Conservation (phyloP, 2,113 vertebrate species). For the Pteruthius melanotis region DNA sequence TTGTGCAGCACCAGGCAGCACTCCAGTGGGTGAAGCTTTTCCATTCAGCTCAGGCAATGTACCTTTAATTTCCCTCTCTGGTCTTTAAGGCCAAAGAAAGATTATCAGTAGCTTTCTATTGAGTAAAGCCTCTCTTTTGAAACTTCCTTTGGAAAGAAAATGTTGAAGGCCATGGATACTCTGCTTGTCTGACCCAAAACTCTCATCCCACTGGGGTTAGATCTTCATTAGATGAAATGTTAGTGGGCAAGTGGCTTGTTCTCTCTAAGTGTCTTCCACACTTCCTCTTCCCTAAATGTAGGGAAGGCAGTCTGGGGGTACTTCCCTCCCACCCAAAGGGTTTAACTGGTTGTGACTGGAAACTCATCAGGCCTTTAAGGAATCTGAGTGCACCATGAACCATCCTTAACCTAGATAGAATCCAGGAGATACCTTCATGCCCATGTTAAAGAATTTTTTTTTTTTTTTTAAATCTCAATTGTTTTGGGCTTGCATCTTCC, state of each 20-base stretch:
- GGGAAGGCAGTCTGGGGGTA: not conserved
- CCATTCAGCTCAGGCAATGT: not conserved
- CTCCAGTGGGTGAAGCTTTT: not conserved
- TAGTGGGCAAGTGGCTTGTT: not conserved
- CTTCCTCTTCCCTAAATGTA: not conserved
- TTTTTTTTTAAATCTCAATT: too few relatives aligned
- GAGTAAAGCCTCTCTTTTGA: not conserved
- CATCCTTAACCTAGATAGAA: not conserved
- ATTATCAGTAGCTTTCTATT: not conserved
- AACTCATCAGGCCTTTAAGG: not conserved
- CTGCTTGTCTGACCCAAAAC: not conserved
- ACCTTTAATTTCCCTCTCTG: not conserved
- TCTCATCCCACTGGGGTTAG: not conserved
- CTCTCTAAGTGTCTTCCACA: not conserved
- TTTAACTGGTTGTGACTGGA: not conserved
- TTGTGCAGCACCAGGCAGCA: not conserved
- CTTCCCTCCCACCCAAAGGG: not conserved
- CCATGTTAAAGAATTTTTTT: too few relatives aligned
- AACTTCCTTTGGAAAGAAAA: not conserved
- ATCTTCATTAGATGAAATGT: not conserved
- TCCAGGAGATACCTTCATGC: not conserved
- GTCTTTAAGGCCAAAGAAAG: not conserved
- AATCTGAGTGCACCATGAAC: not conserved
- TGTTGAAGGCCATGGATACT: not conserved
- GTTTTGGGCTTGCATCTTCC: not conserved